Evolutionary conservation across 2,797 vertebrate species (phyloP).

Genomic region (Phylloscopus collybita): DNA sequence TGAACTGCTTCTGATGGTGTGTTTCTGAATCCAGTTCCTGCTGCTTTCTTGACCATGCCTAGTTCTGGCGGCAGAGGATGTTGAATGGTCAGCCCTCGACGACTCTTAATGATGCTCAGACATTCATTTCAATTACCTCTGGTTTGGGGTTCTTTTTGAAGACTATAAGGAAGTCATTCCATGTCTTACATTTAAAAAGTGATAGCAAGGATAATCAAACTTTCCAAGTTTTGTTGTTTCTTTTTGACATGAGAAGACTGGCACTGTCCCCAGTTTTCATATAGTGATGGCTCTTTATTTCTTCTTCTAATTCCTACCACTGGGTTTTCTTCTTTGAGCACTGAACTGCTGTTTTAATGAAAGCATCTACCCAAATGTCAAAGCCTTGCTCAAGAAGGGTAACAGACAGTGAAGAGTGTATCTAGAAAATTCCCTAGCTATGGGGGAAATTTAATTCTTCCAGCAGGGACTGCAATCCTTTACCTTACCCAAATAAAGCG

Average conservation of each 20-base stretch:
- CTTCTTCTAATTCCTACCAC: neutral
- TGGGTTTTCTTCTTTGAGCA: neutral
- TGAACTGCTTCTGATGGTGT: neutral
- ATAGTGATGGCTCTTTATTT: neutral
- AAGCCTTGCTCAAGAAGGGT: neutral
- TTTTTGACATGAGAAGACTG: neutral
- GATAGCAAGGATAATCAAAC: neutral
- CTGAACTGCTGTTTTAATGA: neutral
- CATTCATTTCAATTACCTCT: neutral
- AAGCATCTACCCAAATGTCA: neutral
- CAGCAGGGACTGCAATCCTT: neutral
- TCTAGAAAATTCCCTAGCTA: neutral
- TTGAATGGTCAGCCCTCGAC: neutral
- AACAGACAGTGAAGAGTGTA: neutral
- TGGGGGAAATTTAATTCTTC: neutral
- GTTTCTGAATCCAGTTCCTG: neutral
- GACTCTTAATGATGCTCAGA: neutral
- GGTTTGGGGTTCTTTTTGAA: neutral
- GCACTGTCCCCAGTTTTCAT: neutral
- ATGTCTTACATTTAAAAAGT: neutral
- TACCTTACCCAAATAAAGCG: neutral
- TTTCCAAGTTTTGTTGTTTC: neutral
- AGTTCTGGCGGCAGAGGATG: neutral
- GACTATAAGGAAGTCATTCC: neutral
- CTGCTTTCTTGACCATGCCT: neutral